Percentiles rank a stretch among this genome's conserved stretches.
Evolutionary conservation across 1,140 invertebrate species (phyloP).

Genomic region (Spodoptera frugiperda): DNA sequence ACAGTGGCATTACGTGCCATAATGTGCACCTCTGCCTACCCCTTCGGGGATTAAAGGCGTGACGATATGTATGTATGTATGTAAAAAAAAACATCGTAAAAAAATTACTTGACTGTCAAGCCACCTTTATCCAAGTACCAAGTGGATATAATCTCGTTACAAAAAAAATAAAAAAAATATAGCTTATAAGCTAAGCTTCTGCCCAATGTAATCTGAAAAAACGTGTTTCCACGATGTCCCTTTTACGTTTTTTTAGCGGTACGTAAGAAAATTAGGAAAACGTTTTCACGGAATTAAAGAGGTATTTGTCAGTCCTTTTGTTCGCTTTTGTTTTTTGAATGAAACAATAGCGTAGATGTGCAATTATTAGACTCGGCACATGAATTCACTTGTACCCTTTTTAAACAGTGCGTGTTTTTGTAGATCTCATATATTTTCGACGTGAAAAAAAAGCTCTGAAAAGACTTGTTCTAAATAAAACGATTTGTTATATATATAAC

Average conservation of each 20-base stretch:
- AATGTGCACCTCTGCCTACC: too few relatives aligned
- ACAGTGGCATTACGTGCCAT: too few relatives aligned
- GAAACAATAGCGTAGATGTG: too few relatives aligned
- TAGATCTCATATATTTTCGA: too few relatives aligned
- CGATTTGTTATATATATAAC: too few relatives aligned
- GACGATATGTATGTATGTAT: too few relatives aligned
- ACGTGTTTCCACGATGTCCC: slow-evolving; percentile 19
- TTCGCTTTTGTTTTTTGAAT: neutral
- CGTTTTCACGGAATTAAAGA: slow-evolving; percentile 22
- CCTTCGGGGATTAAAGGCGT: too few relatives aligned
- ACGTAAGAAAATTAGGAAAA: slow-evolving; percentile 33
- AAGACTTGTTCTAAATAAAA: too few relatives aligned
- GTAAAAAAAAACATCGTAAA: slow-evolving; percentile 20
- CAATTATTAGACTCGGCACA: too few relatives aligned
- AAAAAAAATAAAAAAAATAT: slow-evolving; percentile 20
- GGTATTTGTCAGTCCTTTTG: slow-evolving; percentile 8
- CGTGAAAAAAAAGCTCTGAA: too few relatives aligned
- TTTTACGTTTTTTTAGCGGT: slow-evolving; percentile 24
- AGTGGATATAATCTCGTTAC: slow-evolving; percentile 18
- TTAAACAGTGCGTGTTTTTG: too few relatives aligned
- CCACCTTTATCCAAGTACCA: slow-evolving; percentile 6
- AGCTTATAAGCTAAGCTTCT: slow-evolving; percentile 25
- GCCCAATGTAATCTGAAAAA: slow-evolving; percentile 25
- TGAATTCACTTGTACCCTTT: too few relatives aligned
- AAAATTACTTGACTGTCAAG: slow-evolving; percentile 4